phyloP scores from a whole-genome alignment of 2,797 vertebrate species.

The Oreortyx pictus region DNA sequence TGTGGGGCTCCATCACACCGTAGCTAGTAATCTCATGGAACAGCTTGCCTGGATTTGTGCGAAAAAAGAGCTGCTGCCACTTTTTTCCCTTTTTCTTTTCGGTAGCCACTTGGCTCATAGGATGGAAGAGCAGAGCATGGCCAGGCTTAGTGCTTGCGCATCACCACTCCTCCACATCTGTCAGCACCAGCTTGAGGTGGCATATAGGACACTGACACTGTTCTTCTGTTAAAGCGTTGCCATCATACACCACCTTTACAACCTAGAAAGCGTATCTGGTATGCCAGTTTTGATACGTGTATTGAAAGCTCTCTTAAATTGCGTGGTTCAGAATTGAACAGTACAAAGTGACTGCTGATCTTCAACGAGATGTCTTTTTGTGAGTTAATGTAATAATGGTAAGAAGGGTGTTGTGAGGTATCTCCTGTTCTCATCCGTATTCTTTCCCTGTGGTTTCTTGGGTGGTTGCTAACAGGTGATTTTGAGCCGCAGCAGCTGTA shows the following conservation, averaged over 20 bases:
- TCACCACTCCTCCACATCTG: neutral
- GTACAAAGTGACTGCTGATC: too few species aligned
- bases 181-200: neutral
- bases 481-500: too few species aligned
- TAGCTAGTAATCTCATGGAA: neutral
- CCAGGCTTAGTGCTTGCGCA: rapidly evolving
- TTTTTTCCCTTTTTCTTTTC: rapidly evolving
- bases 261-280: rapidly evolving
- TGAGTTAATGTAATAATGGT: too few species aligned
- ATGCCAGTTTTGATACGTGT: neutral
- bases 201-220: neutral
- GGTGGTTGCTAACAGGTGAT: too few species aligned
- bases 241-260: neutral
- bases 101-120: neutral
- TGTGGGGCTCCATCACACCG: neutral
- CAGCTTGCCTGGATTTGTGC: neutral
- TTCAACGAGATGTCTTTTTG: too few species aligned
- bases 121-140: neutral
- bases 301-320: neutral
- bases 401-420: too few species aligned
- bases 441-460: too few species aligned
- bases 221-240: neutral
- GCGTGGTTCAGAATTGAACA: neutral
- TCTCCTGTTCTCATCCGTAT: too few species aligned
- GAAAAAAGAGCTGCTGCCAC: neutral